These are phyloP conservation scores for Myotis lucifugus DNA, from an alignment of 2,113 vertebrate species.

Conservation along the genomic window DNA sequence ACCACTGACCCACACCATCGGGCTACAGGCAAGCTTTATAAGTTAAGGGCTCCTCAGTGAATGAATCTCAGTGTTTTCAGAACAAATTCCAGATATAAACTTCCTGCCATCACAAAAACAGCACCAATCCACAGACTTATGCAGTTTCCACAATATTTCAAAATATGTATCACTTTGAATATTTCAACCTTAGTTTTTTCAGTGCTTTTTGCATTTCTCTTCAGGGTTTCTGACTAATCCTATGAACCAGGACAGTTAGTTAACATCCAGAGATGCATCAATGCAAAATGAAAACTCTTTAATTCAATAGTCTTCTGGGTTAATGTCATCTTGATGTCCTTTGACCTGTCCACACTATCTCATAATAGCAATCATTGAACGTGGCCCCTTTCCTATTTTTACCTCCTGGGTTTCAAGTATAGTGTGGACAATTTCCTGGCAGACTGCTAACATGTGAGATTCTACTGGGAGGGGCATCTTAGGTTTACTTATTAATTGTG, in stretches of 20 bases:
- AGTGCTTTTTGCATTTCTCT: constrained; percentile 29
- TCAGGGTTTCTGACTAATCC: constrained; percentile 31
- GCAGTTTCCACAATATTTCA: constrained; percentile 33
- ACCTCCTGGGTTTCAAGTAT: constrained; percentile 8
- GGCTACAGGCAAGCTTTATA: background rate
- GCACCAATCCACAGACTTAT: background rate
- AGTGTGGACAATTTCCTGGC: constrained; percentile 26
- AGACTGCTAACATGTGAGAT: constrained; percentile 35
- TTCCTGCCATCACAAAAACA: constrained; percentile 22
- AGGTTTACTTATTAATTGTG: constrained; percentile 36
- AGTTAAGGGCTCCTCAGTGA: background rate
- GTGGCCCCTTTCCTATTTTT: constrained; percentile 28
- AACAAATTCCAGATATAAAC: constrained; percentile 23
- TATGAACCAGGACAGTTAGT: background rate
- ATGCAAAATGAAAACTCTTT: constrained; percentile 36
- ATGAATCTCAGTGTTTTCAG: constrained; percentile 16
- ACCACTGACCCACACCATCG: no score
- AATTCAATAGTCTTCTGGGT: constrained; percentile 14
- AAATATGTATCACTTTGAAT: constrained; percentile 54
- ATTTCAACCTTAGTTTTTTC: constrained; percentile 49
- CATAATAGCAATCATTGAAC: constrained; percentile 31
- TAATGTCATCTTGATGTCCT: constrained; percentile 3
- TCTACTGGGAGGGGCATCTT: background rate
- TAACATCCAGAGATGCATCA: background rate
- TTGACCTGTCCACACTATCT: background rate